Conservation (phyloP, 1,140 invertebrate genomes). For the Palaemon carinicauda region DNA sequence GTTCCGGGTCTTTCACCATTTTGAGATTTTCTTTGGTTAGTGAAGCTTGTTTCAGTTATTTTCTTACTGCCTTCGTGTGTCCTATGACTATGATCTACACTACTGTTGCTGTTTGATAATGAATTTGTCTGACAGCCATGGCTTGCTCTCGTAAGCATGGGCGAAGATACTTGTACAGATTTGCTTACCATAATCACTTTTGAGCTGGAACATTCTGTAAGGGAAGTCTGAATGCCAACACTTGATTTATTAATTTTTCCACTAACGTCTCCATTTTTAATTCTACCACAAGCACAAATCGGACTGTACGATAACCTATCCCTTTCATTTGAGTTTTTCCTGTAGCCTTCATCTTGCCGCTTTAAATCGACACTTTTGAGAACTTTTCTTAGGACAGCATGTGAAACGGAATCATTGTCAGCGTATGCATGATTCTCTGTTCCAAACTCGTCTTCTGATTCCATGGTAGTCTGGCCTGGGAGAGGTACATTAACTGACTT, state of each 20-base stretch:
- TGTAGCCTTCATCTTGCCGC: slow-evolving; percentile 11
- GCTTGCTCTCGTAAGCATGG: slow-evolving; percentile 9
- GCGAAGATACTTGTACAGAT: slow-evolving; percentile 30
- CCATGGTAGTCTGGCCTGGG: slow-evolving; percentile 33
- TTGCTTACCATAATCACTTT: slow-evolving; percentile 28
- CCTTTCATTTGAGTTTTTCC: neutral
- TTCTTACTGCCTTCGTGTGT: slow-evolving; percentile 19
- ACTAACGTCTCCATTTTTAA: neutral
- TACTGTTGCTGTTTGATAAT: neutral
- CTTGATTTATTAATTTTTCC: neutral
- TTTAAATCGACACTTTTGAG: slow-evolving; percentile 39
- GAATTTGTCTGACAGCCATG: neutral
- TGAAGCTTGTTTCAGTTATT: slow-evolving; percentile 35
- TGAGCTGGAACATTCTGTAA: neutral
- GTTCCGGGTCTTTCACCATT: slow-evolving; percentile 39
- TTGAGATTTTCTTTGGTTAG: slow-evolving; percentile 4
- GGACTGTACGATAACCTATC: neutral
- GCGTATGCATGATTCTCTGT: slow-evolving; percentile 15
- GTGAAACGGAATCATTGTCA: slow-evolving; percentile 22
- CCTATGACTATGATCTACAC: neutral
- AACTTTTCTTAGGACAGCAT: slow-evolving; percentile 39
- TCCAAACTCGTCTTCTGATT: slow-evolving; percentile 43
- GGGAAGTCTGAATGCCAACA: slow-evolving; percentile 36
- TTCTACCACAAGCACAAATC: neutral
- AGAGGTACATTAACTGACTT: slow-evolving; percentile 24